Percentiles rank a stretch among this genome's conserved stretches.
Conservation (phyloP, 2,888 invertebrate genomes). For the Plebejus melissa region DNA sequence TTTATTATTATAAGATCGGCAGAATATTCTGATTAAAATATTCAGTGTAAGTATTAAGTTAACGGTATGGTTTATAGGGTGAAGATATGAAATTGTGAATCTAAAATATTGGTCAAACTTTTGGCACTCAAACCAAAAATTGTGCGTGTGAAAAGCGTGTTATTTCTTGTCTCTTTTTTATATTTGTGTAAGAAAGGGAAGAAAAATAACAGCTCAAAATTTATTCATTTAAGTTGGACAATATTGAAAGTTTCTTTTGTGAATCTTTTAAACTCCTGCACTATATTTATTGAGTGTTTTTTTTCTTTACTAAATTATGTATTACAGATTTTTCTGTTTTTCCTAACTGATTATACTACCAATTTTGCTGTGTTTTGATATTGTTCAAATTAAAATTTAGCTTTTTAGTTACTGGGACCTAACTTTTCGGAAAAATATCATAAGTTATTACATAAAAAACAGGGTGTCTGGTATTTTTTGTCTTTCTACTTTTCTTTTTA, state of each 20-base stretch:
- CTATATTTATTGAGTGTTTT: neutral
- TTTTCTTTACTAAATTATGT: neutral
- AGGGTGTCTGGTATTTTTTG: neutral
- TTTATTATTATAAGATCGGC: constrained; percentile 9
- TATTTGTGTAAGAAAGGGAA: neutral
- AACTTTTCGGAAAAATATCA: neutral
- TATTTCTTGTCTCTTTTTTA: neutral
- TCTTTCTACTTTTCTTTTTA: neutral
- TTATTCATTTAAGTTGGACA: constrained; percentile 7
- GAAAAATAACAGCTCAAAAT: neutral
- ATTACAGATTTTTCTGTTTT: neutral
- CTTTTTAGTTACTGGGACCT: neutral
- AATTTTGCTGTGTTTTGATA: constrained; percentile 7
- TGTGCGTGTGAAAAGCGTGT: neutral
- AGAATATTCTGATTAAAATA: constrained; percentile 8
- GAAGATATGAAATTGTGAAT: neutral
- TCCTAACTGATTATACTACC: neutral
- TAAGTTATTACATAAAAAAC: neutral
- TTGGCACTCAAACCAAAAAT: constrained; percentile 13
- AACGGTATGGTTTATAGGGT: neutral
- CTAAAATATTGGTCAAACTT: constrained; percentile 13
- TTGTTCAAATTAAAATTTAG: constrained; percentile 11
- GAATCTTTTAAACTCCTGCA: neutral
- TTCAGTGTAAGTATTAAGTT: constrained; percentile 10
- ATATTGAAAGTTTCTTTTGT: constrained; percentile 5